Evolutionary conservation across 1,140 invertebrate genomes (phyloP), one percentile per base, ranked within the genome.

Genomic region (Papilio xuthus): DNA sequence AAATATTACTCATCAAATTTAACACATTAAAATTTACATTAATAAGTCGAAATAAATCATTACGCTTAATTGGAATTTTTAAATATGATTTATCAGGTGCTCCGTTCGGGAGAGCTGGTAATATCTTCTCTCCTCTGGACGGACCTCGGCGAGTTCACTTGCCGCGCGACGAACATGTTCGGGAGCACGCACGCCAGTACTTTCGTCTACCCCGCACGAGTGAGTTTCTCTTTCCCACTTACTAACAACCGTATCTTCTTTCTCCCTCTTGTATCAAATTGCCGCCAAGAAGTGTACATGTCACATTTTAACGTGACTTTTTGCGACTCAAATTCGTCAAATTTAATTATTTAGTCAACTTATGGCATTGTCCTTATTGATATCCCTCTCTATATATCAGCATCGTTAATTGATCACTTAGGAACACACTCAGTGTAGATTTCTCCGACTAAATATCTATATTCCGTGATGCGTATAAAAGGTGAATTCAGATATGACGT

Each of bases 121-220:
- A 97, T 98, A 77, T 92, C 94, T 6, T 93, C 95, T 15, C 91
- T 98, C 9, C 94, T 92, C 41, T 98, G 97, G 97, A 92, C 94
- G 41, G 97, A 98, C 85, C 97, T 98, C 97, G 97, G 97, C 63
- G 95, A 94, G 41, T 98, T 96, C 94, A 95, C 93, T 13, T 98
- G 97, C 86, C 93, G 95, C 8, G 97, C 96, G 9, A 93, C 94
- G 72, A 98, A 97, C 90, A 80, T 91, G 0, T 92, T 95, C 70
- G 96, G 96, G 18, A 93, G 95, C 60, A 95, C 96, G 81, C 89
- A 92, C 12, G 94, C 94, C 15, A 95, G 95, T 23, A 97, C 97
- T 23, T 98, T 98, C 93, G 92, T 98, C 13, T 98, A 98, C 91
- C 97, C 97, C n/a, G 95, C 97, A 28, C 83, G 83, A 82, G 91